Base-by-base conservation (phyloP, 2,797 vertebrate species). In the Echiichthys vipera region DNA sequence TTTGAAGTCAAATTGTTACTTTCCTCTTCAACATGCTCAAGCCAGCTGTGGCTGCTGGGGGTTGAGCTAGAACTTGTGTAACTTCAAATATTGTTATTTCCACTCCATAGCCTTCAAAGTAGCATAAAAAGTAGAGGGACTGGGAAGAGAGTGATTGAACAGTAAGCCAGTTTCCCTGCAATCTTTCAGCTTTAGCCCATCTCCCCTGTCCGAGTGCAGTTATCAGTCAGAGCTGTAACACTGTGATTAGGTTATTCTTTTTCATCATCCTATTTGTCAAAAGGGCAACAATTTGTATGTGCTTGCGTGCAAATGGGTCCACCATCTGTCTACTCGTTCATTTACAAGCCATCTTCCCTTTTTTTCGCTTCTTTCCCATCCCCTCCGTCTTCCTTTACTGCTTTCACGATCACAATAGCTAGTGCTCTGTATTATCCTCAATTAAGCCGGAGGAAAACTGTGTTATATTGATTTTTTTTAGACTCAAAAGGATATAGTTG, bases 41-140 rank as follows among this genome's bases (percentile, higher is more conserved):
- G 5, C n/a, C 47, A 65, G 65, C 64, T 63, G 59, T 70, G 54
- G 67, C 58, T 72, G 66, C 66, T 55, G 14, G 13, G 45, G 36
- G 11, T 11, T 53, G 65, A 75, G 46, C 54, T 73, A 51, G 65
- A 69, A 76, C 78, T 54, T 67, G 65, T 71, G 40, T 34, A 56
- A 76, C 67, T 83, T 84, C 65, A 77, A 81, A 81, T 74, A 75
- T 70, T 73, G 70, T 86, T 83, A 81, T 77, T 79, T 83, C 50
- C 58, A 67, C 71, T 79, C 63, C 77, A 72, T 53, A 72, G 77
- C 64, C 79, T 74, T 82, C 67, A 74, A 73, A 83, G 74, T 43
- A 65, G 64, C 71, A 82, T 78, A 74, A 77, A 62, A 64, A 67
- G 57, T 65, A 61, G 67, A 40, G 54, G 74, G 74, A 71, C 29